Evolutionary conservation across 1,140 invertebrate species (phyloP), one percentile per base, ranked within the genome.

Genomic region (Samia ricini): DNA sequence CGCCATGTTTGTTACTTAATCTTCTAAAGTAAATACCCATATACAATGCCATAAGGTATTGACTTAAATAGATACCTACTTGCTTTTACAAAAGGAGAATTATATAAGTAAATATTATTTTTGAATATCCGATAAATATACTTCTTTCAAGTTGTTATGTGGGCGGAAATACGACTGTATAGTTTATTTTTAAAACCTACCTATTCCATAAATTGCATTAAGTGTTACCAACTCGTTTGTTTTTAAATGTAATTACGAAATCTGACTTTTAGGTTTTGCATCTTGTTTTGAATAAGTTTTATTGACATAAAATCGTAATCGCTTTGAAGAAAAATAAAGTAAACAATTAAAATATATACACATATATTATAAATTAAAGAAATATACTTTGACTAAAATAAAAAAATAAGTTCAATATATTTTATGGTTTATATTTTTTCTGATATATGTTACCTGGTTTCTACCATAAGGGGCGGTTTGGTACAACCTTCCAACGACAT

Each of bases 61-160:
- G n/a, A n/a, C n/a, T n/a, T n/a, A n/a, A n/a, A n/a, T n/a, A n/a
- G n/a, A 12, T 49, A 15, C 23, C 51, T 49, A 12, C 33, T 55
- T 21, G 21, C 22, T 55, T 56, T 56, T 10, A 56, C 36, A 33
- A 33, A 33, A 19, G 26, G 55, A 33, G 4, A 24, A 57, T 10
- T 22, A 26, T 54, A 59, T 12, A 19, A 24, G 24, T 49, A 42
- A 57, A 54, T 59, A 64, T 64, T 59, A 42, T 29, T 29, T 1
- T 29, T 10, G 26, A 42, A 15, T 42, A 15, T 42, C 33, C 10
- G n/a, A 15, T 42, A 42, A 12, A 12, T 42, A 42, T 29, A 29
- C 26, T 8, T 42, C 12, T 42, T 42, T n/a, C n/a, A 42, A 3
- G 33, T 7, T 15, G 1, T 1, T 15, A 42, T 15, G 33, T 42